These are phyloP conservation scores for Agonopterix subpropinquella DNA, from an alignment of 2,888 invertebrate species.

Conservation along the genomic window DNA sequence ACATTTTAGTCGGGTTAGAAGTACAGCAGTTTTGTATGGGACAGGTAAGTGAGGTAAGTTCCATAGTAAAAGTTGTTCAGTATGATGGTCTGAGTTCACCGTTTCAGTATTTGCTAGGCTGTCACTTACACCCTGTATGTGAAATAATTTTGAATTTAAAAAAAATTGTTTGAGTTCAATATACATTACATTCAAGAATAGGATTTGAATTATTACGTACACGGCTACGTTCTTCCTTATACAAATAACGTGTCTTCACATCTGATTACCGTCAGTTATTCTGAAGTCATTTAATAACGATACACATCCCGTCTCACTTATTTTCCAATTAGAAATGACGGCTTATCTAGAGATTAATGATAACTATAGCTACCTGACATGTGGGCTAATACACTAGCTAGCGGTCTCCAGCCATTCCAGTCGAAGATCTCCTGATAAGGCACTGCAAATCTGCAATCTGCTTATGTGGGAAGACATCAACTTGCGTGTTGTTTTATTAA, in stretches of 20 bases:
- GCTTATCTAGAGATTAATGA: conserved; percentile 49
- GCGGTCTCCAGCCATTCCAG: conserved; percentile 30
- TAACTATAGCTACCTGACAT: conserved; percentile 42
- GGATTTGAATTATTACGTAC: too few relatives aligned
- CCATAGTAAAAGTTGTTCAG: too few relatives aligned
- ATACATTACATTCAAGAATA: too few relatives aligned
- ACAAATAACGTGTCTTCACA: not conserved
- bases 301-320: conserved; percentile 39
- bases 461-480: conserved; percentile 25
- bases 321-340: conserved; percentile 58
- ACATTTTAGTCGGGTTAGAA: too few relatives aligned
- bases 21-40: too few relatives aligned
- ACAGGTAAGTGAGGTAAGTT: too few relatives aligned
- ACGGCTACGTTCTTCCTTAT: too few relatives aligned
- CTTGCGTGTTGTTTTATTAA: conserved; percentile 34
- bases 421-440: conserved; percentile 42
- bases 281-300: conserved; percentile 12
- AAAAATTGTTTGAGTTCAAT: too few relatives aligned
- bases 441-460: conserved; percentile 30
- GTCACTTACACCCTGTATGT: too few relatives aligned
- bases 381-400: conserved; percentile 45
- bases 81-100: too few relatives aligned
- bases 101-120: too few relatives aligned
- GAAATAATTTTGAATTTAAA: too few relatives aligned
- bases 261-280: conserved; percentile 9